These are phyloP conservation scores for Leistus spinibarbis DNA, from an alignment of 2,888 invertebrate species.

Conservation along the genomic window DNA sequence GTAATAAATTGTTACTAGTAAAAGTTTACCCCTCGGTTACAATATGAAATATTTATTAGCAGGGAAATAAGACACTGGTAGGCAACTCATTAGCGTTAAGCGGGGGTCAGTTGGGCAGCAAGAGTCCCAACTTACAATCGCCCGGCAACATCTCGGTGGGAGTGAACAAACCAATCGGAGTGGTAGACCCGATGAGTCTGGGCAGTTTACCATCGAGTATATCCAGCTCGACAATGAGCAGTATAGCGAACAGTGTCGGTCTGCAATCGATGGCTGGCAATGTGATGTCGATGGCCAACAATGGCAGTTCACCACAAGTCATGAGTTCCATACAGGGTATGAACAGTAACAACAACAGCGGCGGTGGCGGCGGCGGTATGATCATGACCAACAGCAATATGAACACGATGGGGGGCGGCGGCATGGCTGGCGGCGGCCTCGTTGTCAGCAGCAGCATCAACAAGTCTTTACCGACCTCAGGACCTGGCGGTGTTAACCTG, in stretches of 20 bases:
- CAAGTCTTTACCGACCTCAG: conserved; percentile 66
- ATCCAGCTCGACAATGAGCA: conserved; percentile 59
- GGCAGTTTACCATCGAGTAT: conserved; percentile 63
- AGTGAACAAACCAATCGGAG: conserved; percentile 66
- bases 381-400: conserved; percentile 81
- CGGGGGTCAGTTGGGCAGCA: conserved; percentile 77
- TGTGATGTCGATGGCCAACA: conserved; percentile 73
- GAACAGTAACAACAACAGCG: conserved; percentile 68
- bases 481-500: conserved; percentile 48
- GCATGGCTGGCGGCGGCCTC: conserved; percentile 73
- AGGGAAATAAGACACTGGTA: conserved; percentile 75
- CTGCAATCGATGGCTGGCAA: conserved; percentile 58
- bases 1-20: too few relatives aligned
- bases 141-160: conserved; percentile 83
- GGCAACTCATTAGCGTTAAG: conserved; percentile 74
- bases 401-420: conserved; percentile 64
- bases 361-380: conserved; percentile 68
- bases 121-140: conserved; percentile 84
- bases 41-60: conserved; percentile 44
- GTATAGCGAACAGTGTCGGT: conserved; percentile 57
- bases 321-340: conserved; percentile 76
- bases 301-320: conserved; percentile 70
- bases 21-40: neutral
- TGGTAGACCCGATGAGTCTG: conserved; percentile 67
- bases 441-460: conserved; percentile 77